Base-by-base conservation (phyloP, 2,888 invertebrate genomes). In the Nemurella pictetii region DNA sequence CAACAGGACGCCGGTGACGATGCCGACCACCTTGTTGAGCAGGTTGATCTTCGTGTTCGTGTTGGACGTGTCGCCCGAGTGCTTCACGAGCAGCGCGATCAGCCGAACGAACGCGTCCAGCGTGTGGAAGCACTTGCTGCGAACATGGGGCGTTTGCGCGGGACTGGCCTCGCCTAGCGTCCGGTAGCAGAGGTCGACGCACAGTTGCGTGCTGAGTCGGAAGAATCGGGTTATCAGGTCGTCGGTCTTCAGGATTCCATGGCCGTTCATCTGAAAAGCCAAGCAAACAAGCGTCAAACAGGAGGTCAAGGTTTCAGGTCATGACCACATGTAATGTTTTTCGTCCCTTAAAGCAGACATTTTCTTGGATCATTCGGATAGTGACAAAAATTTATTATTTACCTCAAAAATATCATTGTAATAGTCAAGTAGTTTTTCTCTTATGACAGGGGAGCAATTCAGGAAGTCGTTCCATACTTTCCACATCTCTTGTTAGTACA, bases 151-250 rank as follows among this genome's bases (percentile, higher is more conserved):
- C 0, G 94, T 93, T 0, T 93, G 93, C 74, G 93, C 93, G 86
- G 93, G 90, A 77, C 93, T 91, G 72, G 95, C 95, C 87, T 98
- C 97, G 5, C 93, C 93, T 12, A 97, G 91, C 84, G 94, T 94
- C 85, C 98, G 94, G 90, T 98, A 98, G 72, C 98, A 97, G 85
- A 97, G 94, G 90, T 99, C 98, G 0, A 99, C 96, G 90, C 99
- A 99, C 93, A 98, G 95, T 90, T 99, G 98, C 0, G 98, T 98
- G 85, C 98, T 98, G 86, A 99, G 94, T 77, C 99, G 94, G 93
- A 99, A 99, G 92, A 99, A 99, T 85, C 99, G 92, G 0, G 98
- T 98, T 86, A 99, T 98, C 89, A 98, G 93, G 89, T 99, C 99
- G 89, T 99, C 99, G 0, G 98, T 98, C 90, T 99, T 99, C 84